Conservation (phyloP, 2,797 vertebrate genomes). For the Chlorospingus flavigularis region DNA sequence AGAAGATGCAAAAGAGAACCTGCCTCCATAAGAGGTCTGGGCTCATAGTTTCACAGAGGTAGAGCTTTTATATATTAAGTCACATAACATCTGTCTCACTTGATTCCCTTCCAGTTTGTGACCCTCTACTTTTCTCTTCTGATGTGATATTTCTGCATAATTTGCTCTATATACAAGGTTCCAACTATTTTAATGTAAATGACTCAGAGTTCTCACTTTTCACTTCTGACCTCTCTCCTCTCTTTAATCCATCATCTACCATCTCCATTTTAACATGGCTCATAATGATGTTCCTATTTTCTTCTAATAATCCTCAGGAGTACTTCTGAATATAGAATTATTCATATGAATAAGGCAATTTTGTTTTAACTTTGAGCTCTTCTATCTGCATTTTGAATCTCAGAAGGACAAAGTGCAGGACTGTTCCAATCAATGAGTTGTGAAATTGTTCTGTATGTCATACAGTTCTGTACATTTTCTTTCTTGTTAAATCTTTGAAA, state of each 20-base stretch:
- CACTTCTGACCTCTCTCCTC: background rate
- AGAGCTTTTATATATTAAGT: background rate
- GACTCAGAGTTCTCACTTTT: background rate
- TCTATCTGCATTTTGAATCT: background rate
- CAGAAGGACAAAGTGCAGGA: background rate
- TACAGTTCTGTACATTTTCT: background rate
- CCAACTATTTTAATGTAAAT: background rate
- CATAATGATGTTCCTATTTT: background rate
- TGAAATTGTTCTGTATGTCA: background rate
- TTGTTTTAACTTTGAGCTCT: background rate
- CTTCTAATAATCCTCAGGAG: background rate
- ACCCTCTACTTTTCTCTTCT: background rate
- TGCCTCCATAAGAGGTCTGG: background rate
- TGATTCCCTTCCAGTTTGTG: background rate
- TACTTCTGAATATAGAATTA: background rate
- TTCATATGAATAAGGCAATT: background rate
- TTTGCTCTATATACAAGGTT: background rate
- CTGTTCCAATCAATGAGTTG: background rate
- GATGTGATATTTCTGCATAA: background rate
- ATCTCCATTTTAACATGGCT: background rate
- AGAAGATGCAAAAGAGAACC: background rate
- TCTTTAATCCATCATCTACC: background rate
- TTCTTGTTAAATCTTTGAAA: background rate
- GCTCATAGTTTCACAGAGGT: background rate
- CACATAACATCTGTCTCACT: background rate